Evolutionary conservation across 2,888 invertebrate genomes (phyloP), one percentile per base, ranked within the genome.

Genomic region (Heliconius erato): DNA sequence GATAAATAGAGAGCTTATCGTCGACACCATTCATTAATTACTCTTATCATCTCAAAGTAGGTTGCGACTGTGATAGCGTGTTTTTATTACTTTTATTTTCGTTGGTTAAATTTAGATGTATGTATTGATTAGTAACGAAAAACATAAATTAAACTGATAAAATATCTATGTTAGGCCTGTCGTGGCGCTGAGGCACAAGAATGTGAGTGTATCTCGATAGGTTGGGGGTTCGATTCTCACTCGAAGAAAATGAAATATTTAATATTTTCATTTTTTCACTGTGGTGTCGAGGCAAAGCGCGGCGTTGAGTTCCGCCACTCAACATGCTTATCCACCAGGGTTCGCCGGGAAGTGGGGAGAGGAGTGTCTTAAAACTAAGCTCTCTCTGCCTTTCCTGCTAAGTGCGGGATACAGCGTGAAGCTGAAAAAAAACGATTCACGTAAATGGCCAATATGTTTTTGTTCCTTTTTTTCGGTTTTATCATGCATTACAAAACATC

Each of bases 21-120:
- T 85, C 89, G 92, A 88, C 92, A 92, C 90, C 91, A 93, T 94
- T 94, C 92, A 93, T 93, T 93, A 92, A 92, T 89, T 89, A 86
- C 84, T 87, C 87, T 94, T 94, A 94, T 94, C 94, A 89, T 71
- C 83, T 68, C 83, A 87, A 89, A 88, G 82, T 89, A 86, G 89
- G 90, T 90, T 89, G 88, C 82, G 85, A 85, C 83, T 79, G 81
- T 82, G 88, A 88, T 88, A 89, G 83, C 79, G 79, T 82, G 79
- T 86, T 85, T 86, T 86, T 84, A 82, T 83, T 82, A 81, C 85
- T 80, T 72, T 72, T 72, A 44, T 72, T 72, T 44, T 72, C 16
- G 79, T 65, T 68, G 71, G 77, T 49, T 81, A 76, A 82, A 82
- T 77, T 68, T 84, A 82, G 84, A 85, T 84, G 79, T 78, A 85